Evolutionary conservation across 2,113 vertebrate genomes (phyloP).

Genomic region (Archocentrus centrarchus): DNA sequence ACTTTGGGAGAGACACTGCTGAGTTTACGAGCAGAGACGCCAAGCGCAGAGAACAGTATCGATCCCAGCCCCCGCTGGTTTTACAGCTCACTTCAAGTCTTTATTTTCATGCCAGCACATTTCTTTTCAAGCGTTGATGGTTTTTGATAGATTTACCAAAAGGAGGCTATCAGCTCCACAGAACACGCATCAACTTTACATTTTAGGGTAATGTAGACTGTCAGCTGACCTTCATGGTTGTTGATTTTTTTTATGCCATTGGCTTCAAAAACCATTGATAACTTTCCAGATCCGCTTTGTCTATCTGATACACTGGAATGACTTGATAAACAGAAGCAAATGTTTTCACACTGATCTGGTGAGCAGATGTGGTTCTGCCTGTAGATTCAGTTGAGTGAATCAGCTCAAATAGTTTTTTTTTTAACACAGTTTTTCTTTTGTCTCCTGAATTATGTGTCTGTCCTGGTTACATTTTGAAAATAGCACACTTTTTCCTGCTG

Average conservation of each 20-base stretch:
- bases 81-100: constrained; percentile 58
- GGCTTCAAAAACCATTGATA: constrained; percentile 37
- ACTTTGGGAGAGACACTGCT: constrained; percentile 21
- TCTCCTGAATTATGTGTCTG: constrained; percentile 8
- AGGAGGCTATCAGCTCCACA: constrained; percentile 19
- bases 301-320: constrained; percentile 42
- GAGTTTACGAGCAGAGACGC: constrained; percentile 55
- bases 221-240: constrained; percentile 34
- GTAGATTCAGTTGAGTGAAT: constrained; percentile 43
- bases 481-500: neutral
- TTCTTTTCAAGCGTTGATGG: constrained; percentile 31
- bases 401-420: constrained; percentile 48
- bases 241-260: constrained; percentile 17
- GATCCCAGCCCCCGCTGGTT: constrained; percentile 50
- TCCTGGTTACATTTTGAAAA: constrained; percentile 15
- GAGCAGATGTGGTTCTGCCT: constrained; percentile 56
- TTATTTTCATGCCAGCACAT: constrained; percentile 62
- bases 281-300: constrained; percentile 36
- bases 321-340: constrained; percentile 65
- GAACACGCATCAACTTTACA: constrained; percentile 33
- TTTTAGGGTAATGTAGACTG: constrained; percentile 10
- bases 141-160: constrained; percentile 57
- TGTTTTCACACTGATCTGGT: constrained; percentile 55
- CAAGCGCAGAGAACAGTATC: constrained; percentile 27
- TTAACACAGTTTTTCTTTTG: constrained; percentile 20